Evolutionary conservation across 2,797 vertebrate genomes (phyloP), one percentile per base, ranked within the genome.

Genomic region (Periophthalmus magnuspinnatus): DNA sequence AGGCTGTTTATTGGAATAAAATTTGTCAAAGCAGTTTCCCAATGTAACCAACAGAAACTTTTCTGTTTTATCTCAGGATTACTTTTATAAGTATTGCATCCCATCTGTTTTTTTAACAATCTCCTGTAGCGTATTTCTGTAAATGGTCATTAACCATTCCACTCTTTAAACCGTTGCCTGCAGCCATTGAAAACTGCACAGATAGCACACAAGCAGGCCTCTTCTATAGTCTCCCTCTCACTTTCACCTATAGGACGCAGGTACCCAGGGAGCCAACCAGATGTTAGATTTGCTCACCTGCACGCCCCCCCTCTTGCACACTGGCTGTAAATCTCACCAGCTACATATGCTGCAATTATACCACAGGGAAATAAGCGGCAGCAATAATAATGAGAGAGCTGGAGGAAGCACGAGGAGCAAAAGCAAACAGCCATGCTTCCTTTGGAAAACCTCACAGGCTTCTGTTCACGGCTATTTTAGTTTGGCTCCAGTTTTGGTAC

Each of bases 221-320:
- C 88, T 82, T 84, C 81, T 87, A 88, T 89, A 90, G 83, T 85
- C 78, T 86, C 83, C 83, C 69, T 61, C 36, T 48, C 74, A 81
- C 81, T 71, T 78, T 75, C 82, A 81, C 68, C 38, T 89, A 89
- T 87, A 89, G 84, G 81, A 86, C 80, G 80, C 90, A 89, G 82
- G 90, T 92, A 89, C 80, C 90, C 80, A 77, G 89, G 91, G 89
- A 90, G 71, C 76, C 81, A 73, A 77, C 88, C 90, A 92, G 90
- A 93, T 93, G 91, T 92, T 91, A 85, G 82, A 86, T 90, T 82
- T 83, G 85, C 89, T 90, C 86, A 93, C 91, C 91, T 93, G 90
- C 89, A 85, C 79, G 81, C 86, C 88, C 77, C n/a, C 75, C 87
- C 89, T 78, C 75, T 87, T 88, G 86, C 17, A 80, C 72, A 78